Conservation (phyloP, 2,888 invertebrate species). For the Hydriomena furcata region DNA sequence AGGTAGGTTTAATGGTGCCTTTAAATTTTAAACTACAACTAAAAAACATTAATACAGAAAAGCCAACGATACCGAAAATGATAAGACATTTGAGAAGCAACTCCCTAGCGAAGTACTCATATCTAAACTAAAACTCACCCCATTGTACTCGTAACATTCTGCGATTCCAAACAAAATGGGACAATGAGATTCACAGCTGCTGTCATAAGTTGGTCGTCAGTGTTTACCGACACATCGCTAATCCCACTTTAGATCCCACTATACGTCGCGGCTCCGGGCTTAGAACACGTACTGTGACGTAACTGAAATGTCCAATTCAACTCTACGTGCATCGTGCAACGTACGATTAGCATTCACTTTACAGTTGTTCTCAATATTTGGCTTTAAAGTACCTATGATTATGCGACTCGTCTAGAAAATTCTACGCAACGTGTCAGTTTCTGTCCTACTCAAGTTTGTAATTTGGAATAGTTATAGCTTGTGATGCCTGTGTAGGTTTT, state of each 20-base stretch:
- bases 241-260: conserved; percentile 15
- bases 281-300: conserved; percentile 26
- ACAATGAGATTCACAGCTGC: conserved; percentile 65
- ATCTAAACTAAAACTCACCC: conserved; percentile 49
- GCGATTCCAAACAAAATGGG: conserved; percentile 54
- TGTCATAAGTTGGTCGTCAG: conserved; percentile 52
- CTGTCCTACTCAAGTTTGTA: too few species aligned
- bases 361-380: conserved; percentile 19
- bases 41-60: too few species aligned
- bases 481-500: too few species aligned
- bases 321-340: conserved; percentile 3
- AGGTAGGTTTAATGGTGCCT: too few species aligned
- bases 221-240: conserved; percentile 53
- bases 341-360: conserved; percentile 3
- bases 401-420: too few species aligned
- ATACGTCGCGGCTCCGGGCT: conserved; percentile 26
- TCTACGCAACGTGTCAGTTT: too few species aligned
- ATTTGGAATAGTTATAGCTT: too few species aligned
- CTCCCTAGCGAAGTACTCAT: too few species aligned
- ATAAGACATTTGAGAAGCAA: too few species aligned
- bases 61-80: too few species aligned
- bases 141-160: conserved; percentile 56
- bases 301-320: conserved; percentile 11
- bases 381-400: neutral
- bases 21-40: too few species aligned